These are phyloP conservation scores for Falco novaeseelandiae DNA, from an alignment of 2,797 vertebrate species.

Conservation along the genomic window DNA sequence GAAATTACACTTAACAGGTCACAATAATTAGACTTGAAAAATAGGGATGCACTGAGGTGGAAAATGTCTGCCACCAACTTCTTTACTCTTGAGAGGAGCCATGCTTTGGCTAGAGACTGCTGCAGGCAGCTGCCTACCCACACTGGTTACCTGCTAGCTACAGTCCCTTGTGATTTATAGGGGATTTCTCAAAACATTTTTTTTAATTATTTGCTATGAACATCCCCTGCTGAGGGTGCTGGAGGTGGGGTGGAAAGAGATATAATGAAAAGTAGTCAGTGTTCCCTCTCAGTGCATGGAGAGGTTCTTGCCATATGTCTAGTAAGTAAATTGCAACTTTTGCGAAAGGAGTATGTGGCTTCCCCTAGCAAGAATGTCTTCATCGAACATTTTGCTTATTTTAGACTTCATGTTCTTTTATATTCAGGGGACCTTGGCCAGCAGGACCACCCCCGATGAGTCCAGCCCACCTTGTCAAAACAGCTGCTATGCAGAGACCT, in stretches of 20 bases:
- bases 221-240: neutral
- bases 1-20: neutral
- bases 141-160: neutral
- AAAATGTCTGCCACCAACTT: neutral
- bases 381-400: neutral
- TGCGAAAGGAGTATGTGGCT: neutral
- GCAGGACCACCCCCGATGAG: fast-evolving
- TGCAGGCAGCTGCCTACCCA: neutral
- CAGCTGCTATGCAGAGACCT: neutral
- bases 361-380: neutral
- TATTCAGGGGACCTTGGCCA: neutral
- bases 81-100: neutral
- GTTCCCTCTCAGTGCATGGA: neutral
- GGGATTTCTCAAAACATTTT: neutral
- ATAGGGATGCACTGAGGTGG: neutral
- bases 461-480: neutral
- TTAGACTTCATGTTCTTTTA: neutral
- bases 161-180: neutral
- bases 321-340: neutral
- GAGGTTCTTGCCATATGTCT: neutral
- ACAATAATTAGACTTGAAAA: neutral
- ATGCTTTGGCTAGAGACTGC: neutral
- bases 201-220: neutral
- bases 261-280: neutral
- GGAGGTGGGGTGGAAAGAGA: neutral